A percentile compares a stretch with the other conserved stretches of the same genome.
phyloP scores from a whole-genome alignment of 1,140 invertebrate genomes.

The Cyclargus thomasi region DNA sequence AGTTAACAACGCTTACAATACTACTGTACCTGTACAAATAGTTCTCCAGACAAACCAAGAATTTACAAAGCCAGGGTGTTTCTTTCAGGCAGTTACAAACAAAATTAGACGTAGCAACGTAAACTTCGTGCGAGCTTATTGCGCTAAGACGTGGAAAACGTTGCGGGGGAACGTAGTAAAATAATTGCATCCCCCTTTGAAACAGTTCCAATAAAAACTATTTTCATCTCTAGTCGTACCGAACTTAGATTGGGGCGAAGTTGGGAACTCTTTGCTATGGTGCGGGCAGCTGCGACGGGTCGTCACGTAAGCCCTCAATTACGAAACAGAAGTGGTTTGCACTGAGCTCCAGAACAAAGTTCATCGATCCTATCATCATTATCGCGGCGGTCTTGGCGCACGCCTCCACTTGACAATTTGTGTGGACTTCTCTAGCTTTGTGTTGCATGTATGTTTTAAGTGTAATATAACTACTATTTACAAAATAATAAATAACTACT shows the following conservation, averaged over 20 bases:
- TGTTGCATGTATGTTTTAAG: background rate
- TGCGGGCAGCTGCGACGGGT: slow-evolving; percentile 61
- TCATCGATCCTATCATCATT: slow-evolving; percentile 63
- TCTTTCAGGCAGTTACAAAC: background rate
- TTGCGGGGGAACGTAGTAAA: slow-evolving; percentile 11
- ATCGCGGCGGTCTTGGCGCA: slow-evolving; percentile 43
- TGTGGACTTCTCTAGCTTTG: slow-evolving; percentile 2
- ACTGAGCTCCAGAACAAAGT: slow-evolving; percentile 58
- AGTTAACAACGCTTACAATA: no score
- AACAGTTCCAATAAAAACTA: slow-evolving; percentile 55
- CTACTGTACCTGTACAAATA: background rate
- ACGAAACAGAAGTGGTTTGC: slow-evolving; percentile 68
- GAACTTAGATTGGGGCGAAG: slow-evolving; percentile 69
- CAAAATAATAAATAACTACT: no score
- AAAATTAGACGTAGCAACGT: background rate
- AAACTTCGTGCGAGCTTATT: background rate
- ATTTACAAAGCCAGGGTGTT: background rate
- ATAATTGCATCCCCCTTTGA: slow-evolving; percentile 27
- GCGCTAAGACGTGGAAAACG: background rate
- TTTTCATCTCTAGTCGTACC: slow-evolving; percentile 46
- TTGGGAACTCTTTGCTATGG: slow-evolving; percentile 62
- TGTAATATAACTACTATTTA: no score
- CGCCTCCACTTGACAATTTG: slow-evolving; percentile 26
- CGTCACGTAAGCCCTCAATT: slow-evolving; percentile 73
- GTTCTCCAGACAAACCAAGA: background rate